A percentile compares a stretch with the other conserved stretches of the same genome.
These are phyloP conservation scores for Caenorhabditis doughertyi DNA, from an alignment of 2,888 invertebrate species.

Conservation along the genomic window DNA sequence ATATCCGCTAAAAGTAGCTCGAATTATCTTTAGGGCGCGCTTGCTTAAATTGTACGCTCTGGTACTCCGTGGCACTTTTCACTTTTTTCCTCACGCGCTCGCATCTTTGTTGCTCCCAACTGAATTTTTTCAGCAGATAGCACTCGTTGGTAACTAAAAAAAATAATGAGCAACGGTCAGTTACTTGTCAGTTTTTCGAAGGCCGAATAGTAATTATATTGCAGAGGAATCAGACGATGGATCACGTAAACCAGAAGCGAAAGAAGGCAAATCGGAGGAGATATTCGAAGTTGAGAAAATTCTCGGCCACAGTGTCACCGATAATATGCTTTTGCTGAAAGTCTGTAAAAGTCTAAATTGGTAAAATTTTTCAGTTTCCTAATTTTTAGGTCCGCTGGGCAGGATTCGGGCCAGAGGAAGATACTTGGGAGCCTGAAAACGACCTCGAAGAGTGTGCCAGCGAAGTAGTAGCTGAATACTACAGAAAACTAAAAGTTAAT, in stretches of 20 bases:
- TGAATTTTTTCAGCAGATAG: too few species aligned
- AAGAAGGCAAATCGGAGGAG: constrained; percentile 66
- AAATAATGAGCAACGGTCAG: not conserved
- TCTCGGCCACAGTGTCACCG: constrained; percentile 33
- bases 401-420: constrained; percentile 67
- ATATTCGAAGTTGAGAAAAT: constrained; percentile 64
- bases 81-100: too few species aligned
- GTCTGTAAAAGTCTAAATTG: constrained; percentile 9
- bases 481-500: constrained; percentile 11
- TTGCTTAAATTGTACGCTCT: too few species aligned
- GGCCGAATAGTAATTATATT: not conserved
- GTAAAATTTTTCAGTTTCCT: not conserved
- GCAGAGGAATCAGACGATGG: not conserved
- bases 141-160: too few species aligned
- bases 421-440: constrained; percentile 74
- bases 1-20: too few species aligned
- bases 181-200: not conserved
- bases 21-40: too few species aligned
- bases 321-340: constrained; percentile 16
- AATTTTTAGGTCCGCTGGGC: constrained; percentile 70
- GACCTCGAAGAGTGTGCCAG: constrained; percentile 65
- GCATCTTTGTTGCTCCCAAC: too few species aligned
- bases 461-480: constrained; percentile 44
- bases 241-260: constrained; percentile 29
- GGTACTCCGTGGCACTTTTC: too few species aligned